phyloP scores from a whole-genome alignment of 2,797 vertebrate genomes.

The Alca torda region DNA sequence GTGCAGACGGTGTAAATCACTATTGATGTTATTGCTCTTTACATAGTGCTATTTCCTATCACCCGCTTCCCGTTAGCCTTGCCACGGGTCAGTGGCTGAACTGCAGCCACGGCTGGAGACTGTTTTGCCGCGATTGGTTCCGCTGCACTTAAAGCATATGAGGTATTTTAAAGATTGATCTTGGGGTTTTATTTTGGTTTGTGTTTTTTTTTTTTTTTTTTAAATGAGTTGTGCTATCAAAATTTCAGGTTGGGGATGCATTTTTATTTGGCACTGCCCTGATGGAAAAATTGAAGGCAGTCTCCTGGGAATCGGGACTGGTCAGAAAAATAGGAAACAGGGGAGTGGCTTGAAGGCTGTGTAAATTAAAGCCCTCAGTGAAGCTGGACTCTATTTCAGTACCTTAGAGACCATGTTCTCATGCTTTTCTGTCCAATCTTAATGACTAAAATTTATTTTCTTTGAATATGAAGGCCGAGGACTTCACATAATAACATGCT shows the following conservation, averaged over 20 bases:
- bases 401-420: neutral
- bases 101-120: neutral
- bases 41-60: neutral
- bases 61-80: neutral
- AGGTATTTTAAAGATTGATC: neutral
- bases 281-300: neutral
- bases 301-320: neutral
- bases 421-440: neutral
- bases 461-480: neutral
- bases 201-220: neutral
- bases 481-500: neutral
- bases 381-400: neutral
- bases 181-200: neutral
- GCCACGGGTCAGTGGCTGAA: neutral
- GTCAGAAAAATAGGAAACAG: neutral
- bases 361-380: neutral
- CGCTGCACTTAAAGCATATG: neutral
- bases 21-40: neutral
- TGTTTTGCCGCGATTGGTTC: neutral
- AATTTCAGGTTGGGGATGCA: neutral
- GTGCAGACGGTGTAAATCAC: neutral
- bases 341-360: neutral
- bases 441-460: neutral
- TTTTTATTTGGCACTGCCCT: neutral
- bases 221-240: neutral